Evolutionary conservation across 2,797 vertebrate genomes (phyloP).

Genomic region (Acomys russatus): DNA sequence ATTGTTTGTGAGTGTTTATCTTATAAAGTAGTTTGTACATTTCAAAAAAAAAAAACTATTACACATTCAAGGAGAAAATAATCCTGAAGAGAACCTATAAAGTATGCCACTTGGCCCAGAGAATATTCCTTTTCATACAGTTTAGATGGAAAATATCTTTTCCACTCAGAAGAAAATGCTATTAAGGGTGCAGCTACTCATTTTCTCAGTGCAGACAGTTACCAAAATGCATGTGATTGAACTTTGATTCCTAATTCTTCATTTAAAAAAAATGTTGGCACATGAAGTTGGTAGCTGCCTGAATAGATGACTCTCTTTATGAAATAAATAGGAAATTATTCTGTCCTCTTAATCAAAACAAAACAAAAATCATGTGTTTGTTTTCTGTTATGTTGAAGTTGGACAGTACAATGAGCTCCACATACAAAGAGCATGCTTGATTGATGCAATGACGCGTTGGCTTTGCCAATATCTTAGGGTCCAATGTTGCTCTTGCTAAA

Average conservation of each 20-base stretch:
- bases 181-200: neutral
- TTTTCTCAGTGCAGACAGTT: conserved; percentile 44
- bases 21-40: neutral
- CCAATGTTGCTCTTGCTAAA: neutral
- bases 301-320: conserved; percentile 22
- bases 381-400: neutral
- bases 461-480: neutral
- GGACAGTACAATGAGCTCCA: neutral
- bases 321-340: neutral
- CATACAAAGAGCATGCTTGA: neutral
- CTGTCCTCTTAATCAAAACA: neutral
- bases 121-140: neutral
- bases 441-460: neutral
- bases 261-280: neutral
- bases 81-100: conserved; percentile 1
- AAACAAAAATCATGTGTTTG: neutral
- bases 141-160: neutral
- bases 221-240: neutral
- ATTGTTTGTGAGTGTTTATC: neutral
- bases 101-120: neutral
- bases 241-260: conserved; percentile 54
- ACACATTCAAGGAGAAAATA: neutral
- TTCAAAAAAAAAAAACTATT: neutral
- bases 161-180: conserved; percentile 49
- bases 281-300: neutral